phyloP scores from a whole-genome alignment of 2,888 invertebrate species.

The Cryptophagus acutangulus region DNA sequence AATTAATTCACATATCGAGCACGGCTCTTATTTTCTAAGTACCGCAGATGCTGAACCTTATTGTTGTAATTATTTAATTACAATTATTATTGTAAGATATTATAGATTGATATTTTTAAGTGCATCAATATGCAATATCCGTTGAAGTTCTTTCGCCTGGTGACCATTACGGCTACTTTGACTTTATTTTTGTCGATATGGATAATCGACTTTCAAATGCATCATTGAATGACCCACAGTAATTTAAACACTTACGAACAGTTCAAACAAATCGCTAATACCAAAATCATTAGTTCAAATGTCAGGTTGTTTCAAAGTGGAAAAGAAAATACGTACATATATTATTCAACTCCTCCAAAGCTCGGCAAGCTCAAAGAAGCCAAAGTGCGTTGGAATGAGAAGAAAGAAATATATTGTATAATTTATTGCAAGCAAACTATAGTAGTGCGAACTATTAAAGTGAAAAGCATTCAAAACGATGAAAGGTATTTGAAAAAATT shows the following conservation, averaged over 20 bases:
- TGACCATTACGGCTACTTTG: slow-evolving; percentile 34
- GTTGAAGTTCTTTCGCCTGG: slow-evolving; percentile 11
- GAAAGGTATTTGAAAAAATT: too few species aligned
- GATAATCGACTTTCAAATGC: slow-evolving; percentile 34
- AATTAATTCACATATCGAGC: slow-evolving; percentile 28
- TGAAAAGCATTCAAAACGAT: too few species aligned
- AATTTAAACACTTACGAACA: slow-evolving; percentile 10
- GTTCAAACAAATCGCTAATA: too few species aligned
- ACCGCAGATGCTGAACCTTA: slow-evolving; percentile 38
- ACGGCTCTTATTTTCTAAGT: slow-evolving; percentile 39
- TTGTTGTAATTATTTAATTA: slow-evolving; percentile 37
- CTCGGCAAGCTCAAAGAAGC: slow-evolving; percentile 34
- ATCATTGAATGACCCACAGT: slow-evolving; percentile 30
- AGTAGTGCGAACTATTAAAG: too few species aligned
- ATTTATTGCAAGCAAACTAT: slow-evolving; percentile 34
- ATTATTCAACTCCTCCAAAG: slow-evolving; percentile 37
- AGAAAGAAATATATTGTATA: slow-evolving; percentile 32
- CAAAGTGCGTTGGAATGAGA: slow-evolving; percentile 39
- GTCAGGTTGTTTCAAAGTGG: background rate
- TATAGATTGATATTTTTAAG: slow-evolving; percentile 17
- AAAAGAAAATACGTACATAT: slow-evolving; percentile 32
- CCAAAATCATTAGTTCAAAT: too few species aligned
- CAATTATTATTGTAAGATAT: background rate
- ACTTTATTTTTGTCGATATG: slow-evolving; percentile 38
- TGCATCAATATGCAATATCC: slow-evolving; percentile 26